phyloP scores from a whole-genome alignment of 2,113 vertebrate genomes.

The Corvus moneduloides region DNA sequence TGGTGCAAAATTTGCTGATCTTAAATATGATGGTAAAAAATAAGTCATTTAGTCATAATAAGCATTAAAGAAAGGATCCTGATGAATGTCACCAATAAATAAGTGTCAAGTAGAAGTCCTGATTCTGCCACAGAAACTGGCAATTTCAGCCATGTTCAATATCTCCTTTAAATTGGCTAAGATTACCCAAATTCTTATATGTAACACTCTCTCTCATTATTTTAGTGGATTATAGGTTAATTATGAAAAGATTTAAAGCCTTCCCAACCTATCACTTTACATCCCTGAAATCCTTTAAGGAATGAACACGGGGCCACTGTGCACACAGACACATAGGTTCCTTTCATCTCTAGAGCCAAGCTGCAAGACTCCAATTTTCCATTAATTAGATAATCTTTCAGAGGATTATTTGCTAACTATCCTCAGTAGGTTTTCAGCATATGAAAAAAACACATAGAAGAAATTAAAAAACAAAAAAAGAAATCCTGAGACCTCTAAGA shows the following conservation, averaged over 20 bases:
- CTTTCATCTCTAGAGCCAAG: constrained; percentile 18
- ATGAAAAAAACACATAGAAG: not conserved
- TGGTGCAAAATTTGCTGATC: not conserved
- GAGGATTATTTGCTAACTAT: constrained; percentile 17
- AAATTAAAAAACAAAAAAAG: not conserved
- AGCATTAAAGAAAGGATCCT: not conserved
- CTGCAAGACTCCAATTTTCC: not conserved
- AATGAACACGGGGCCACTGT: not conserved
- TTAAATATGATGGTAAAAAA: not conserved
- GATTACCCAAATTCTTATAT: not conserved
- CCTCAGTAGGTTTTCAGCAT: not conserved
- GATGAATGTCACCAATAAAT: not conserved
- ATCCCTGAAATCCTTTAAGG: not conserved
- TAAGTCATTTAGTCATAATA: not conserved
- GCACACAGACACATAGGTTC: not conserved
- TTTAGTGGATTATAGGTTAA: not conserved
- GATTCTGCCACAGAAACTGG: not conserved
- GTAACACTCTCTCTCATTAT: not conserved
- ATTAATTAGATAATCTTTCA: constrained; percentile 30
- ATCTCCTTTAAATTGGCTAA: not conserved
- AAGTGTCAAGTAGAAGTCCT: not conserved
- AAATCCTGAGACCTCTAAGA: not conserved
- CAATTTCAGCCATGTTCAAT: not conserved
- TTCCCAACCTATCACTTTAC: not conserved
- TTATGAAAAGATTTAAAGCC: not conserved